Conservation (phyloP, 1,140 invertebrate genomes). For the Ladona fulva region DNA sequence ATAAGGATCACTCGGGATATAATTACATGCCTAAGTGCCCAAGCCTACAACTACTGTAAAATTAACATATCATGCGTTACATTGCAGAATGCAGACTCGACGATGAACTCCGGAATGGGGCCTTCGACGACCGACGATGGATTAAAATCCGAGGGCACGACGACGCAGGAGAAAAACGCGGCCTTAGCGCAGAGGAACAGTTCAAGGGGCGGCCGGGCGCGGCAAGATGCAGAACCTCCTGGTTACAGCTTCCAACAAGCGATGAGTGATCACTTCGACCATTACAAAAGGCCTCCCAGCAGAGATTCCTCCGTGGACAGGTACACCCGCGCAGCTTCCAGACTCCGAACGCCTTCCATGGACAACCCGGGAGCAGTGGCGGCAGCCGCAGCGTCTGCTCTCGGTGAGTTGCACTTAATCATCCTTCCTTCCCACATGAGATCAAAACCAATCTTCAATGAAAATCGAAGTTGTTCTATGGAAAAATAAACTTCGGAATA, state of each 20-base stretch:
- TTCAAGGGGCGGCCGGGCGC: constrained; percentile 33
- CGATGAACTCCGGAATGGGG: neutral
- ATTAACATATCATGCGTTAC: too few species aligned
- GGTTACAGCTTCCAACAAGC: constrained; percentile 39
- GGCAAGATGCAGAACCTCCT: constrained; percentile 38
- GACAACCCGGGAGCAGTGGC: constrained; percentile 41
- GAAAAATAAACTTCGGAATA: too few species aligned
- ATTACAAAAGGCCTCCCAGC: constrained; percentile 84
- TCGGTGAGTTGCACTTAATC: neutral
- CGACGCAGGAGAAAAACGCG: constrained; percentile 30
- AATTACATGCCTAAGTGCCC: too few species aligned
- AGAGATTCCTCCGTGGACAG: constrained; percentile 79
- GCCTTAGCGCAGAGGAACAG: constrained; percentile 37
- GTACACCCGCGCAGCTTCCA: constrained; percentile 44
- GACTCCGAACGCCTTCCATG: constrained; percentile 60
- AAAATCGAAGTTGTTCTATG: too few species aligned
- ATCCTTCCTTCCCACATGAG: too few species aligned
- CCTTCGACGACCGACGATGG: constrained; percentile 13
- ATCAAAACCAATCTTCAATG: too few species aligned
- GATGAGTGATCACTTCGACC: constrained; percentile 70
- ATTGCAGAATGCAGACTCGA: neutral
- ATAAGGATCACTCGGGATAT: too few species aligned
- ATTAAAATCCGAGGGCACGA: constrained; percentile 21
- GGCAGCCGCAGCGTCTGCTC: constrained; percentile 31
- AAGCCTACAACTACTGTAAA: too few species aligned